A percentile compares a stretch with the other conserved stretches of the same genome.
Conservation (phyloP, 2,888 invertebrate genomes). For the Osmoderma eremita region DNA sequence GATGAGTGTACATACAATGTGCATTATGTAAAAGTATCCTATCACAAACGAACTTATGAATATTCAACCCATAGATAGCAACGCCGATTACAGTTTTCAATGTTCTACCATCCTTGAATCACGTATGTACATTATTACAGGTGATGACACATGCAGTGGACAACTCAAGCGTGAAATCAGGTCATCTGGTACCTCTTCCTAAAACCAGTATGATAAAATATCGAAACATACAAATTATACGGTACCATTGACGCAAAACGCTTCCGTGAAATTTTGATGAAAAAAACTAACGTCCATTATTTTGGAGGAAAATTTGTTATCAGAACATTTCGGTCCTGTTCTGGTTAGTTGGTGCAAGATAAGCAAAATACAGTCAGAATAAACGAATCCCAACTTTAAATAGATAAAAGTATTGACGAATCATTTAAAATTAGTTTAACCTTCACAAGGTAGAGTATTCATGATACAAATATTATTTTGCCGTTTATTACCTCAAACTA, state of each 20-base stretch:
- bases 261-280: too few relatives aligned
- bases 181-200: neutral
- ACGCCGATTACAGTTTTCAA: constrained; percentile 14
- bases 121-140: constrained; percentile 6
- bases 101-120: constrained; percentile 31
- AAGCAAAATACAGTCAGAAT: neutral
- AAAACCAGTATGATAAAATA: neutral
- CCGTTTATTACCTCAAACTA: too few relatives aligned
- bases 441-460: too few relatives aligned
- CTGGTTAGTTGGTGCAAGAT: neutral
- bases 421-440: too few relatives aligned
- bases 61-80: neutral
- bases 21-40: neutral
- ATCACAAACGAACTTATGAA: neutral
- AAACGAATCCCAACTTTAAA: too few relatives aligned
- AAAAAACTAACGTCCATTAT: neutral
- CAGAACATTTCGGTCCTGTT: too few relatives aligned
- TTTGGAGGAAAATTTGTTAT: too few relatives aligned
- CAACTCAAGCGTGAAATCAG: constrained; percentile 14
- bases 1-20: too few relatives aligned
- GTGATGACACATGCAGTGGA: constrained; percentile 25
- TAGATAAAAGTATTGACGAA: too few relatives aligned
- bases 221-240: neutral
- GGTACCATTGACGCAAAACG: neutral
- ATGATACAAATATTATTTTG: too few relatives aligned